phyloP scores from a whole-genome alignment of 2,113 vertebrate species.

The Petrocephalus microphthalmus region DNA sequence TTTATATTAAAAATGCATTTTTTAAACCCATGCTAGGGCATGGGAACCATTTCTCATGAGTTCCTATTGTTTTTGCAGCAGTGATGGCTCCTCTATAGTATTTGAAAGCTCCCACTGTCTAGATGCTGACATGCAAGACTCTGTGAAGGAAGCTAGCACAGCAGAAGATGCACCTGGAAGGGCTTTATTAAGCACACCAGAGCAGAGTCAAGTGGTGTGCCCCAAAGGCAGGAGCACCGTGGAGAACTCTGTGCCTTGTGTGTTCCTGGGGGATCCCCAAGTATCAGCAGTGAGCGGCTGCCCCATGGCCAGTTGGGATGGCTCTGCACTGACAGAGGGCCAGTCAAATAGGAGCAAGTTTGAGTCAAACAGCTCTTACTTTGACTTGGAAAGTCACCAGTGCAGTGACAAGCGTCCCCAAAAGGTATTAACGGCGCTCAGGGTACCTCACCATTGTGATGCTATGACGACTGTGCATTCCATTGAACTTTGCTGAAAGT shows the following conservation, averaged over 20 bases:
- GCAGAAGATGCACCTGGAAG: constrained; percentile 5
- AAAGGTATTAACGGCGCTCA: constrained; percentile 38
- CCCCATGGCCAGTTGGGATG: constrained; percentile 46
- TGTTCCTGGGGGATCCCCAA: constrained; percentile 51
- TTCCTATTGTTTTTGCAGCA: constrained; percentile 34
- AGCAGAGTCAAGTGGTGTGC: constrained; percentile 41
- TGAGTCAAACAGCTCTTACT: constrained; percentile 50
- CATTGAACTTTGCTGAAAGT: neutral
- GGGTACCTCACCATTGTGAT: neutral
- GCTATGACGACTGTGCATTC: neutral
- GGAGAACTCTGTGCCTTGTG: constrained; percentile 61
- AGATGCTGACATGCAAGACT: constrained; percentile 33
- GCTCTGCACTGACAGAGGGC: constrained; percentile 43
- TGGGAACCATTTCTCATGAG: constrained; percentile 15
- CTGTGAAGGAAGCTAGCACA: constrained; percentile 5
- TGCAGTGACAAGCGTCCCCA: constrained; percentile 44
- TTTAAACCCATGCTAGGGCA: constrained; percentile 45
- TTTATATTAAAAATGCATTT: neutral
- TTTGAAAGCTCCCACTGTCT: constrained; percentile 66
- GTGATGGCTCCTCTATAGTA: constrained; percentile 68
- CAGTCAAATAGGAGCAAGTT: constrained; percentile 39
- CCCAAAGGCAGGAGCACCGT: constrained; percentile 45
- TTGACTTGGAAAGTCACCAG: constrained; percentile 39
- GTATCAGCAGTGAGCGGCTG: constrained; percentile 32
- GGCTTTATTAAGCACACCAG: constrained; percentile 27